Base-by-base conservation (phyloP, 2,113 vertebrate genomes). In the Muscicapa adusta region DNA sequence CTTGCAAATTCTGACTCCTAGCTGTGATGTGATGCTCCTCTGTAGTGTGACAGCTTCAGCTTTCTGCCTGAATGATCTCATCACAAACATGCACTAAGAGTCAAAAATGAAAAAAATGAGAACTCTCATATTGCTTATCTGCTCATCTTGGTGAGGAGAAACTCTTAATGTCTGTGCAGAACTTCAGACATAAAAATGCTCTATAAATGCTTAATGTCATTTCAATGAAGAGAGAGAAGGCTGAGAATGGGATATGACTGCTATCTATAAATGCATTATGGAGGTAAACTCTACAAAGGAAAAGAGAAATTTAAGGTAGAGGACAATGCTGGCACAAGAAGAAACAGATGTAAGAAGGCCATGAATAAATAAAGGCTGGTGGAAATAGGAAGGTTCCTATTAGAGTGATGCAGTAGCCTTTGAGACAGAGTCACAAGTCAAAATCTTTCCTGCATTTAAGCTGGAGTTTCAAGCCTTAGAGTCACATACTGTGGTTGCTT, bases 31-130 rank as follows among this genome's bases (percentile, higher is more conserved):
- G 63, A 70, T 77, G 50, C 71, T 83, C 34, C 34, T 85, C 67
- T 79, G 63, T 22, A 58, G 38, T 63, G 79, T 92, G 95, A 91
- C 85, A 90, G 88, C 85, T 95, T 93, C 88, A 88, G 68, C 56
- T 88, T 96, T 91, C 88, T 91, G 82, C 82, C 53, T 80, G 63
- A 96, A 90, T 88, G 88, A 87, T 89, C 78, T 80, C 85, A 89
- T 85, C 95, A 86, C 85, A 88, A 54, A 79, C 50, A 82, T 0
- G 0, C 74, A 91, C 67, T 58, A 33, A 67, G 40, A 93, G 33
- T 51, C 91, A 88, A 84, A 94, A 90, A 86, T 60, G 74, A 68
- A 74, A 93, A 93, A 94, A 78, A 61, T 53, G 72, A 85, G 83
- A 96, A 60, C 87, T 80, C 36, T 95, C 40, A 63, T 91, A 90